These are phyloP conservation scores for Oligia fasciuncula DNA, from an alignment of 2,888 invertebrate species.

Conservation along the genomic window DNA sequence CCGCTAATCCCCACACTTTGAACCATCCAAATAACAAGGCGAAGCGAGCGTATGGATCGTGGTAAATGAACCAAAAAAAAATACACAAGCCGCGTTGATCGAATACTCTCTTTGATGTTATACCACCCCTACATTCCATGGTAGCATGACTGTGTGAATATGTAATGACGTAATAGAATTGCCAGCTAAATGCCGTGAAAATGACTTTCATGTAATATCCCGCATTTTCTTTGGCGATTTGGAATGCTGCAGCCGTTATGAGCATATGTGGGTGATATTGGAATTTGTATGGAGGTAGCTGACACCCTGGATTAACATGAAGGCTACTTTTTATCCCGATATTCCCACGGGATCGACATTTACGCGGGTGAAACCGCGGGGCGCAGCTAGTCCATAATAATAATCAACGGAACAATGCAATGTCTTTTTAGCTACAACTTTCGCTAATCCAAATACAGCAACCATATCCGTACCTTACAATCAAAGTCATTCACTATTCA, in stretches of 20 bases:
- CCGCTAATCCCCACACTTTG: constrained; percentile 52
- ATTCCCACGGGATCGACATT: too few species aligned
- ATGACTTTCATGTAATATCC: constrained; percentile 68
- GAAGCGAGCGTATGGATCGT: constrained; percentile 77
- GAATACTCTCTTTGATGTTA: constrained; percentile 83
- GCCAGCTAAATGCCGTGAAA: constrained; percentile 81
- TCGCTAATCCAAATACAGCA: constrained; percentile 1
- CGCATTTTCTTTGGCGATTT: constrained; percentile 61
- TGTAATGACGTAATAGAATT: constrained; percentile 80
- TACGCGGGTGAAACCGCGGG: too few species aligned
- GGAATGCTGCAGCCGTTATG: constrained; percentile 59
- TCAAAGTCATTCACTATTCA: constrained; percentile 48
- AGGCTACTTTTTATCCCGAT: too few species aligned
- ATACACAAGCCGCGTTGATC: constrained; percentile 79
- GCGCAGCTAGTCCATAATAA: too few species aligned
- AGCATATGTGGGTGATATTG: constrained; percentile 33
- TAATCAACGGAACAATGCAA: background rate
- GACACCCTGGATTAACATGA: too few species aligned
- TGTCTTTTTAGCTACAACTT: background rate
- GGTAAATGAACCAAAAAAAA: constrained; percentile 86
- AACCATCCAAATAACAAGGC: constrained; percentile 62
- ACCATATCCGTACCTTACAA: constrained; percentile 5
- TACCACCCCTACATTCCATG: constrained; percentile 70
- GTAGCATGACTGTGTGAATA: constrained; percentile 84
- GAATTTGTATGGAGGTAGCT: too few species aligned